Percentiles rank a stretch among this genome's conserved stretches.
These are phyloP conservation scores for Vidua chalybeata DNA, from an alignment of 2,113 vertebrate species.

Conservation along the genomic window DNA sequence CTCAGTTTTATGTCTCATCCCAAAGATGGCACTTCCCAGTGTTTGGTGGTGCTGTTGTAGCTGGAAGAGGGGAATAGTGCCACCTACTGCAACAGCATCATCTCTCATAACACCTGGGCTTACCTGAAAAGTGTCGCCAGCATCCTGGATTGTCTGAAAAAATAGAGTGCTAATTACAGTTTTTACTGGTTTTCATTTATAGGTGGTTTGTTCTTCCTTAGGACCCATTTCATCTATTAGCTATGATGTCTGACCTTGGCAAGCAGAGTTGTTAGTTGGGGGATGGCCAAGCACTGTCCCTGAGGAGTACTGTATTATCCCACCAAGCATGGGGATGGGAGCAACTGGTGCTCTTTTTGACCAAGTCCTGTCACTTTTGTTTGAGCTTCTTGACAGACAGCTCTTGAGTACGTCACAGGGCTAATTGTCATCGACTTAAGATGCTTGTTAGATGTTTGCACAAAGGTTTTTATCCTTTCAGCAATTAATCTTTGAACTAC, in stretches of 20 bases:
- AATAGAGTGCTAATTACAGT: accelerated
- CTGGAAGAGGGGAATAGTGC: slow-evolving; percentile 50
- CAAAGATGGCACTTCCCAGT: slow-evolving; percentile 44
- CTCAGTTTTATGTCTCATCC: slow-evolving; percentile 65
- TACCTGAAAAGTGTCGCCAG: not conserved
- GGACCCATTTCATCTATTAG: not conserved
- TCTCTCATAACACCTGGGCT: not conserved
- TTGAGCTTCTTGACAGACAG: not conserved
- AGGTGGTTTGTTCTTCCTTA: not conserved
- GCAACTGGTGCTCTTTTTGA: not conserved
- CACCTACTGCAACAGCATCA: not conserved
- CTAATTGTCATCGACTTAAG: slow-evolving; percentile 15
- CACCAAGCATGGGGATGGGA: not conserved
- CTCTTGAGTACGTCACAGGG: not conserved
- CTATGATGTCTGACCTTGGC: not conserved
- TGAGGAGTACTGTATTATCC: not conserved
- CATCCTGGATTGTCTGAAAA: not conserved
- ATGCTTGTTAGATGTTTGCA: slow-evolving; percentile 16
- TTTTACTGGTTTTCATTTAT: not conserved
- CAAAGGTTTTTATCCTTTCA: slow-evolving; percentile 27
- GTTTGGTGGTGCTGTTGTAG: not conserved
- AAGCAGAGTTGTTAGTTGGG: not conserved
- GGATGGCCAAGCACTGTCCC: not conserved
- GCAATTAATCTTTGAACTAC: slow-evolving; percentile 40
- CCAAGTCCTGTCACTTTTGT: not conserved